Evolutionary conservation across 2,888 invertebrate species (phyloP).

Genomic region (Poecilus cupreus): DNA sequence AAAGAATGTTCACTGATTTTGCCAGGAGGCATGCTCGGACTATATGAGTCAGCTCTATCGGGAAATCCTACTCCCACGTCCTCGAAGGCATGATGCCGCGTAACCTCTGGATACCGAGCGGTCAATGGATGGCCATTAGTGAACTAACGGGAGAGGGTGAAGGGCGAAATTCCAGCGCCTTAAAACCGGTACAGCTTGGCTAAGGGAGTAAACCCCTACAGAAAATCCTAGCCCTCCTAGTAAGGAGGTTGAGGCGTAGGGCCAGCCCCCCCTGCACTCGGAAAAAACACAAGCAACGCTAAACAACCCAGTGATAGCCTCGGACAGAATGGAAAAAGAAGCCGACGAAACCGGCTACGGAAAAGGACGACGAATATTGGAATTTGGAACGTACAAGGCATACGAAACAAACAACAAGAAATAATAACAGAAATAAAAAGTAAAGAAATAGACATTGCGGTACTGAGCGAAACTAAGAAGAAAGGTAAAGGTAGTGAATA

Average conservation of each 20-base stretch:
- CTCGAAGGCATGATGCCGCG: constrained; percentile 10
- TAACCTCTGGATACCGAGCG: too few relatives aligned
- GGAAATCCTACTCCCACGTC: constrained; percentile 1
- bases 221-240: too few relatives aligned
- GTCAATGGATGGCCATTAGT: too few relatives aligned
- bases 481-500: background rate
- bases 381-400: background rate
- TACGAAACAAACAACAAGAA: background rate
- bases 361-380: background rate
- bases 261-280: background rate
- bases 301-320: background rate
- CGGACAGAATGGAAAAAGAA: background rate
- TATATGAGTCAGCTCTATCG: background rate
- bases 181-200: too few relatives aligned
- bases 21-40: too few relatives aligned
- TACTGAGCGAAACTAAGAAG: background rate
- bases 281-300: background rate
- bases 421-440: background rate
- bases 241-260: background rate
- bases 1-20: background rate
- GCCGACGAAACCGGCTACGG: background rate
- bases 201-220: too few relatives aligned
- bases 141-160: too few relatives aligned
- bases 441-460: background rate
- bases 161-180: too few relatives aligned